Evolutionary conservation across 2,797 vertebrate genomes (phyloP).

Genomic region (Myotis daubentonii): DNA sequence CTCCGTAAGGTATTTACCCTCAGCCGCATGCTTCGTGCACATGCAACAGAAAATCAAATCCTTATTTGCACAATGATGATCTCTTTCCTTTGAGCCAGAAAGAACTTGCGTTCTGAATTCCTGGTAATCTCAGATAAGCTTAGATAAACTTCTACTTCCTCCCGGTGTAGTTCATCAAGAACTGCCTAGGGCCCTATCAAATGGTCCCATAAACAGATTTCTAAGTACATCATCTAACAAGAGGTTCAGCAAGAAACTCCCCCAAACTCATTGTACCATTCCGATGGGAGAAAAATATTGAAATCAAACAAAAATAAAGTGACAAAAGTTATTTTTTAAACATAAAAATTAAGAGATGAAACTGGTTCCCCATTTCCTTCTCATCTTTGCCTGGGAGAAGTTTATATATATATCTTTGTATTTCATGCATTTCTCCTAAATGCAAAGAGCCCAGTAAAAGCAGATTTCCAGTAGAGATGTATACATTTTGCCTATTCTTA

Average conservation of each 20-base stretch:
- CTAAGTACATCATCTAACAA: background rate
- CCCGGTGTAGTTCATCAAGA: background rate
- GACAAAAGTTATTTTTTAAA: background rate
- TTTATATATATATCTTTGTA: background rate
- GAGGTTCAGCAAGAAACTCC: background rate
- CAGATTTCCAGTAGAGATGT: background rate
- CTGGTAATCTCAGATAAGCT: background rate
- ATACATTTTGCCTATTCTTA: background rate
- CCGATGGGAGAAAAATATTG: background rate
- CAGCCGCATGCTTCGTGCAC: background rate
- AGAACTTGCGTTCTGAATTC: slow-evolving; percentile 19
- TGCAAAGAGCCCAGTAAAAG: background rate
- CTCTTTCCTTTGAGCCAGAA: background rate
- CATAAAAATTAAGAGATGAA: background rate
- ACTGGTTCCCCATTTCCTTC: background rate
- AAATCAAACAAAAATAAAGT: slow-evolving; percentile 4
- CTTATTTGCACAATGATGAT: slow-evolving; percentile 1
- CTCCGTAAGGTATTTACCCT: background rate
- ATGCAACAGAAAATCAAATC: slow-evolving; percentile 30
- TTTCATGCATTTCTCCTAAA: background rate
- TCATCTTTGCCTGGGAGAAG: background rate
- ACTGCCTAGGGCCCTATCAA: background rate
- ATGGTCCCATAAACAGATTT: background rate
- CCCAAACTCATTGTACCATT: background rate
- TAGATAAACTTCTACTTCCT: slow-evolving; percentile 40